Base-by-base conservation (phyloP, 2,888 invertebrate genomes). In the Lasius fuliginosus region DNA sequence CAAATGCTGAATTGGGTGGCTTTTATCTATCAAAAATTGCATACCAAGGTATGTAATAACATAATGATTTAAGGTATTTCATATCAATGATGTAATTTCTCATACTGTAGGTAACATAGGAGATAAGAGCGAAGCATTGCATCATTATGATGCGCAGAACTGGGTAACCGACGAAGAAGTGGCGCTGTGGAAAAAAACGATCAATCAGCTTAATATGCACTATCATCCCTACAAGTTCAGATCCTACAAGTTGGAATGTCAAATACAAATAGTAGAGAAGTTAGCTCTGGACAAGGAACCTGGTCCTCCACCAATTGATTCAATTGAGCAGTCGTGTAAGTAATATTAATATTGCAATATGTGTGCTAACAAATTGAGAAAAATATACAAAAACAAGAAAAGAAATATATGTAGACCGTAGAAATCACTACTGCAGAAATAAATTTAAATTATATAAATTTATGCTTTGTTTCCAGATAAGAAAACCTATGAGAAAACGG, bases 261-360 rank as follows among this genome's bases (percentile, higher is more conserved):
- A 92, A 75, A 58, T 89, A 74, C 83, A 86, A 36, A 87, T 84
- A 46, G 65, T 93, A 9, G 89, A 91, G 74, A 85, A 88, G 18
- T 73, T 92, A n/a, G 92, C 91, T 27, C 67, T 93, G 69, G 90
- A 92, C 9, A 82, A 83, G 6, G 85, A 89, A 12, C n/a, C 83
- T 11, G 60, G 23, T 2, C 46, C 71, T 5, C 49, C 49, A 1
- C 84, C 87, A 5, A 5, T 11, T 1, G 90, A 92, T 75, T 23
- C 46, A 0, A 73, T 81, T 1, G 36, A 81, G 12, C 60, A 60
- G 27, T 81, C 79, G 12, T 73, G 79, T 81, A 18, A 73, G 79
- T 60, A 73, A 60, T 27, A 58, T 79, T 11, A 18, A 42, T 36
- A 11, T 27, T 12, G 3, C 15, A 6, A 4, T 33, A 42, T 23